Evolutionary conservation across 2,888 invertebrate genomes (phyloP), one percentile per base, ranked within the genome.

Genomic region (Patella caerulea): DNA sequence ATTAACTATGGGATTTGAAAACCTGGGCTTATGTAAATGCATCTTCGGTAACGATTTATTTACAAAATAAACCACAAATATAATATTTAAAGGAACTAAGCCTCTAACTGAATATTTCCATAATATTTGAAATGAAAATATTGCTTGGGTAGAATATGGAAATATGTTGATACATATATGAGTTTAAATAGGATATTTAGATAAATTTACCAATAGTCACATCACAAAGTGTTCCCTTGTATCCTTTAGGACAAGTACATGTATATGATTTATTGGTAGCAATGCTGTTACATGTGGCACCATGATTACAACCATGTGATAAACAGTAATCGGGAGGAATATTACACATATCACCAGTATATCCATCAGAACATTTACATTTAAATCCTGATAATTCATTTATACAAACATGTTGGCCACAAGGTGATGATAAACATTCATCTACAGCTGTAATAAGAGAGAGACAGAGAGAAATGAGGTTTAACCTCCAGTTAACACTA

Each of bases 361-460:
- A 74, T 9, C 74, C 74, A 34, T 52, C 56, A 17, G 56, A 14
- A 65, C 74, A 74, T 17, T 56, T 19, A 65, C 74, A 74, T 11
- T 17, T 14, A 15, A 24, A 74, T 11, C 74, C 19, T 45, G 59
- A 56, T 52, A 65, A 34, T n/a, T 59, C 65, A 52, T 56, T 65
- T 17, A 74, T n/a, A 45, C 74, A 74, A 45, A 45, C 65, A 17
- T 74, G 59, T 17, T 19, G 15, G 15, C 74, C 74, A 34, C 74
- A 74, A 2, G 74, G 74, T 65, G 54, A 54, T 29, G 74, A 74
- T 15, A 19, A 17, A 17, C 74, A 74, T n/a, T 65, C 74, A 34
- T 74, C 19, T 17, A 74, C 45, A 65, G 74, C 74, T 74, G 65
- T 3, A 14, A 17, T 52, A 29, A 65, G 17, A 2, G 0, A 74